These are phyloP conservation scores for Luperina nickerlii DNA, from an alignment of 2,888 invertebrate species.

Conservation along the genomic window DNA sequence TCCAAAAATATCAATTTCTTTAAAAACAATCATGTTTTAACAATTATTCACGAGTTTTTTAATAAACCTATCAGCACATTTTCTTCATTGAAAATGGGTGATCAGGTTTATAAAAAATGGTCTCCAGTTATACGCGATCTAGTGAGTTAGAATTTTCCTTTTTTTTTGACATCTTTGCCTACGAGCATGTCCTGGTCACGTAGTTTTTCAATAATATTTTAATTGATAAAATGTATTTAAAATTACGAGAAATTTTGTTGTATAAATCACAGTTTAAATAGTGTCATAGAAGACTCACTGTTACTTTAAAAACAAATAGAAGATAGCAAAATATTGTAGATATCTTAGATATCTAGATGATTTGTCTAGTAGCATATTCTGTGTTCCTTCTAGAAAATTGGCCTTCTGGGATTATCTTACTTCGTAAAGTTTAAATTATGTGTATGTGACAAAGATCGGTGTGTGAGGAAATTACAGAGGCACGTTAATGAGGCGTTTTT, in stretches of 20 bases:
- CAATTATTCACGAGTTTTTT: conserved; percentile 35
- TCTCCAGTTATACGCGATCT: conserved; percentile 58
- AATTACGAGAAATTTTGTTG: background rate
- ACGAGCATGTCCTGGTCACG: conserved; percentile 10
- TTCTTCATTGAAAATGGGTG: conserved; percentile 63
- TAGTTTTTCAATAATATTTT: background rate
- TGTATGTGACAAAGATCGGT: conserved; percentile 41
- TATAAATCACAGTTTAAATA: background rate
- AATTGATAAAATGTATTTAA: background rate
- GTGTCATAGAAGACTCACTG: conserved; percentile 9
- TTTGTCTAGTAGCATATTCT: background rate
- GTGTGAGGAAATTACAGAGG: conserved; percentile 41
- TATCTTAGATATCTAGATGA: background rate
- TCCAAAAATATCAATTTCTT: conserved; percentile 43
- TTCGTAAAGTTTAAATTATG: conserved; percentile 30
- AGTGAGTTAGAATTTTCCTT: conserved; percentile 58
- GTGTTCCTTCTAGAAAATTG: background rate
- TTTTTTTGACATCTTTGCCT: conserved; percentile 17
- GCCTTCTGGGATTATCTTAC: conserved; percentile 17
- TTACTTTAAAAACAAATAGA: background rate
- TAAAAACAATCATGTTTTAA: conserved; percentile 50
- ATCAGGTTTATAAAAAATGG: conserved; percentile 63
- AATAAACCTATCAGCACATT: conserved; percentile 4
- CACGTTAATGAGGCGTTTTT: conserved; percentile 55
- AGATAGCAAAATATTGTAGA: background rate